Evolutionary conservation across 2,113 vertebrate genomes (phyloP), one percentile per base, ranked within the genome.

Genomic region (Pelmatolapia mariae): DNA sequence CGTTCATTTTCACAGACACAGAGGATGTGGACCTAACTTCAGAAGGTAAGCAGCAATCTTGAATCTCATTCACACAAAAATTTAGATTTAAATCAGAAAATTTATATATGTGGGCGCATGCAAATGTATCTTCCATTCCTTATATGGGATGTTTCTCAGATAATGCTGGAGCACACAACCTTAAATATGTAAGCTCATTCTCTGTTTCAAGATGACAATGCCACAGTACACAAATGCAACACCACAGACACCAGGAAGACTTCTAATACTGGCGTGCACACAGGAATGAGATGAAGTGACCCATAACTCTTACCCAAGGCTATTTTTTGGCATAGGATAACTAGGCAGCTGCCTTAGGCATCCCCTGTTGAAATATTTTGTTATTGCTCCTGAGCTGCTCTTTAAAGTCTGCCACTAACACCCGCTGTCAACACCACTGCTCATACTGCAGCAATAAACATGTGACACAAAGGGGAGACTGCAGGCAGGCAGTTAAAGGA

Each of bases 1-100:
- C 96, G 0, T 96, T 94, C 87, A 97, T 97, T 82, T 96, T 97
- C 84, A 97, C 96, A 1, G 96, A 97, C 87, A 71, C 53, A 5
- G 89, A 91, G 76, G 95, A 96, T 50, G 88, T 87, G 11, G 93
- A 94, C 10, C 80, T 95, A 8, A 83, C 16, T 15, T 95, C 93
- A 36, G 57, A 89, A 87, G 96, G 96, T 97, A 66, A 53, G 80
- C 11, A 53, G 26, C 40, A 7, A 36, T 16, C 8, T 13, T 33
- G 3, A 26, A 56, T 53, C n/a, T 47, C 10, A 81, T 81, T 45
- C 18, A n/a, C 4, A 6, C 12, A 40, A 86, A 13, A 0, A 45
- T 61, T 26, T 12, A 53, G 5, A 73, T 71, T 29, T 59, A 57
- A 10, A 57, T 13, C 9, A 19, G 15, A 10, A 68, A n/a, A 6